These are phyloP conservation scores for Cheirogaleus medius DNA, from an alignment of 2,113 vertebrate species.

Conservation along the genomic window DNA sequence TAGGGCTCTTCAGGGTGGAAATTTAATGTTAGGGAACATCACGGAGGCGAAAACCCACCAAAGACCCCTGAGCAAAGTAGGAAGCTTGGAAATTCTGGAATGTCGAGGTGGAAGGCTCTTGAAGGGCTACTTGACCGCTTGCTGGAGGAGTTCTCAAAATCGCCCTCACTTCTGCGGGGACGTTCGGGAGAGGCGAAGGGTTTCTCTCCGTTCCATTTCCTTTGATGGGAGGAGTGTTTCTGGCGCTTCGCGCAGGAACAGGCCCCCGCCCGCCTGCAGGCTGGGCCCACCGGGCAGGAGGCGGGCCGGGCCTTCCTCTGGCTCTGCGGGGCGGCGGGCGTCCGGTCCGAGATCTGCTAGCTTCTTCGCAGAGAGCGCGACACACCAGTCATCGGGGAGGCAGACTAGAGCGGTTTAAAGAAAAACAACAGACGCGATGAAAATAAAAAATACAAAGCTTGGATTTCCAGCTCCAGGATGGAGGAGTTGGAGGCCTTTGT, in stretches of 20 bases:
- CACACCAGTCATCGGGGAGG: neutral
- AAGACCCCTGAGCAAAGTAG: neutral
- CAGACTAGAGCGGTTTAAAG: neutral
- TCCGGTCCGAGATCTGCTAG: no score
- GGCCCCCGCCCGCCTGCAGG: neutral
- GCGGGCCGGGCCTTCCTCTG: neutral
- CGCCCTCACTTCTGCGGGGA: neutral
- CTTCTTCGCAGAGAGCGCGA: neutral
- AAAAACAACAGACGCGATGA: neutral
- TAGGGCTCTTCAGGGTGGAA: neutral
- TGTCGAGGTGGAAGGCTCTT: neutral
- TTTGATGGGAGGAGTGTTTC: neutral
- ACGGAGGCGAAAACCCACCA: neutral
- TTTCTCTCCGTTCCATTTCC: neutral
- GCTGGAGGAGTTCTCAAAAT: neutral
- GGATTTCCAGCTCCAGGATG: neutral
- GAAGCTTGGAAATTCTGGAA: neutral
- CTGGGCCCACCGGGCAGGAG: neutral
- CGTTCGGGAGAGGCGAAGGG: no score
- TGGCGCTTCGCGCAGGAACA: neutral
- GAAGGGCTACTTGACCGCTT: neutral
- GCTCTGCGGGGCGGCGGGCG: no score
- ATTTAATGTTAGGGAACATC: neutral
- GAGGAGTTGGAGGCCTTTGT: neutral
- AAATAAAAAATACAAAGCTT: neutral